Evolutionary conservation across 1,140 invertebrate genomes (phyloP).

Genomic region (Panagrolaimus sp.): DNA sequence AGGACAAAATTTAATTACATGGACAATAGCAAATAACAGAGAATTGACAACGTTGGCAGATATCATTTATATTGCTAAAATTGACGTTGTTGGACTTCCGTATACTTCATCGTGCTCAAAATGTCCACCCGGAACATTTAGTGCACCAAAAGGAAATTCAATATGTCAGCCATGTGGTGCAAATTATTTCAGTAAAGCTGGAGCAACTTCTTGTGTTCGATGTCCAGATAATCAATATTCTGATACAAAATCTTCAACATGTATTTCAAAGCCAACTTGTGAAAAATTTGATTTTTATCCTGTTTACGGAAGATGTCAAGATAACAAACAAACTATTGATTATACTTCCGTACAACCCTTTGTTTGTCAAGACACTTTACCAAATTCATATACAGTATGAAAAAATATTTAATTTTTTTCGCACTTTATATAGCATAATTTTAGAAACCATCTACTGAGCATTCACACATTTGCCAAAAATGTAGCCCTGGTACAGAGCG

Average conservation of each 20-base stretch:
- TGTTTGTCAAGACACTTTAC: conserved; percentile 61
- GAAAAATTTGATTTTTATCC: conserved; percentile 64
- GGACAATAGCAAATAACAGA: conserved; percentile 48
- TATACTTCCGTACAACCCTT: conserved; percentile 65
- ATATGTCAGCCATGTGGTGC: conserved; percentile 62
- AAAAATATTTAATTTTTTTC: background rate
- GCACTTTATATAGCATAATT: background rate
- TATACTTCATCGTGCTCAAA: conserved; percentile 65
- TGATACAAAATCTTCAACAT: conserved; percentile 61
- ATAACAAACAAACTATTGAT: conserved; percentile 59
- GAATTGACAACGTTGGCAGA: conserved; percentile 37
- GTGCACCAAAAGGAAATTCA: conserved; percentile 58
- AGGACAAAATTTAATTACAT: conserved; percentile 52
- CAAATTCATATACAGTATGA: conserved; percentile 48
- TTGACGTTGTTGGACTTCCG: conserved; percentile 60
- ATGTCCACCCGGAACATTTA: conserved; percentile 64
- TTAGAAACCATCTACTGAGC: conserved; percentile 11
- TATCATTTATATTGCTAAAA: conserved; percentile 42
- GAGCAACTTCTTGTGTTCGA: conserved; percentile 60
- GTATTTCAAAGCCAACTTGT: conserved; percentile 62
- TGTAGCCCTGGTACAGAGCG: conserved; percentile 30
- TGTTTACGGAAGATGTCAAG: conserved; percentile 62
- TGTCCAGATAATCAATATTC: conserved; percentile 62
- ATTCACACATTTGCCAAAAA: background rate
- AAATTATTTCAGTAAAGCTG: conserved; percentile 61